phyloP scores from a whole-genome alignment of 2,113 vertebrate species.

The Chionodraco myersi region DNA sequence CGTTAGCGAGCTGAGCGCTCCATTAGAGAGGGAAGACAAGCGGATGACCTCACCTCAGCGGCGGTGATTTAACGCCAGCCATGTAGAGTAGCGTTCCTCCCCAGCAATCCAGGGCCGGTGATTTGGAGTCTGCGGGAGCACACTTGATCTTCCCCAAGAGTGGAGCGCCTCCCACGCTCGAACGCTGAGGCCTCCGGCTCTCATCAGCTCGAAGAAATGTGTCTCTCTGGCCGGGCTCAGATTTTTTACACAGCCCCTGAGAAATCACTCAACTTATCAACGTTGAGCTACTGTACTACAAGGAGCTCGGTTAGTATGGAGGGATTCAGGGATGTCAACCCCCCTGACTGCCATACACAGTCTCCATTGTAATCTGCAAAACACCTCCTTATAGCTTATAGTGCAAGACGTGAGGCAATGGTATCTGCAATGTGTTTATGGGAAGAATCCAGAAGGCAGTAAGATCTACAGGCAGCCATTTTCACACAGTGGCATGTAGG shows the following conservation, averaged over 20 bases:
- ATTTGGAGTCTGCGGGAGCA: slow-evolving; percentile 78
- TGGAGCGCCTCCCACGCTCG: slow-evolving; percentile 74
- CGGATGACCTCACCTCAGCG: slow-evolving; percentile 78
- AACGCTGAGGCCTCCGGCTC: slow-evolving; percentile 70
- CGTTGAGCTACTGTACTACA: slow-evolving; percentile 78
- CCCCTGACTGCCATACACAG: slow-evolving; percentile 55
- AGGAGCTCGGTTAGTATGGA: slow-evolving; percentile 65
- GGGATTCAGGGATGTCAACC: slow-evolving; percentile 57
- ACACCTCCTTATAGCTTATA: slow-evolving; percentile 45
- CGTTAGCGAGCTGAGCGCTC: slow-evolving; percentile 71
- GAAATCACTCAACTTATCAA: slow-evolving; percentile 82
- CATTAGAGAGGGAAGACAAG: slow-evolving; percentile 74
- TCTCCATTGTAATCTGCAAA: slow-evolving; percentile 63
- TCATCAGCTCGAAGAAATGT: slow-evolving; percentile 80
- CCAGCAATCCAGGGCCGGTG: slow-evolving; percentile 70
- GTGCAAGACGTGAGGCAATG: slow-evolving; percentile 15
- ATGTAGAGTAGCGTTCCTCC: slow-evolving; percentile 66
- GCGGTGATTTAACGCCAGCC: slow-evolving; percentile 77
- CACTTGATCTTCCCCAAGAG: slow-evolving; percentile 81
- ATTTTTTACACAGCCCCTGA: slow-evolving; percentile 74
- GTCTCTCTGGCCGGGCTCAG: slow-evolving; percentile 70
- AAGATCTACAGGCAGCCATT: slow-evolving; percentile 4
- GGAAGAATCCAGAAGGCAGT: slow-evolving; percentile 35
- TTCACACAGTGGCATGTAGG: slow-evolving; percentile 23
- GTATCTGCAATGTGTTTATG: slow-evolving; percentile 21